These are phyloP conservation scores for Rhinatrema bivittatum DNA, from an alignment of 2,797 vertebrate genomes.

Conservation along the genomic window DNA sequence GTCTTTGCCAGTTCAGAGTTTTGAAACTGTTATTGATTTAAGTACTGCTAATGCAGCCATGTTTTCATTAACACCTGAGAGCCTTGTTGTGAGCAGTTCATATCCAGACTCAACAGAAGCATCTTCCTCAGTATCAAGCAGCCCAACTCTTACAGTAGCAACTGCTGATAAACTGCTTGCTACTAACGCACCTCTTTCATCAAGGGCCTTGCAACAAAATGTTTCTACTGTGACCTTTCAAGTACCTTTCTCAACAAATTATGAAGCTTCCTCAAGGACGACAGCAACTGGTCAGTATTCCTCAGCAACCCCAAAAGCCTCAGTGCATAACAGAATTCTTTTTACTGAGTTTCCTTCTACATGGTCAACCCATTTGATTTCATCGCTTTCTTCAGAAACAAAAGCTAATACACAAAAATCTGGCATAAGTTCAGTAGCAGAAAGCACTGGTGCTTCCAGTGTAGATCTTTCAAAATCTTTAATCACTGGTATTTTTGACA, in stretches of 20 bases:
- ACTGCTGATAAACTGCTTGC: neutral
- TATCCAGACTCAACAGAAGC: too few relatives aligned
- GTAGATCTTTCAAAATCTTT: neutral
- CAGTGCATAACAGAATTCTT: accelerated
- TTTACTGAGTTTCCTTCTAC: neutral
- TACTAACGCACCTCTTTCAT: accelerated
- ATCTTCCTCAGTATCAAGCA: neutral
- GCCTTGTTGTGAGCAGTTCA: neutral
- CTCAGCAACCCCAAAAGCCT: neutral
- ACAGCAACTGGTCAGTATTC: neutral
- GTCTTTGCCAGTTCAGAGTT: too few relatives aligned
- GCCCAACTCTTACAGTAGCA: neutral
- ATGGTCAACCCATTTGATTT: neutral
- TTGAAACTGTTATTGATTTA: neutral
- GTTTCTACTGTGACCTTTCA: neutral
- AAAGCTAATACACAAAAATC: neutral
- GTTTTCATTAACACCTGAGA: too few relatives aligned
- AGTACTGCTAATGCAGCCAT: neutral
- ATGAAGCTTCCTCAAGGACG: too few relatives aligned
- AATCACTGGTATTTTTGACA: neutral
- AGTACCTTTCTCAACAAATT: neutral
- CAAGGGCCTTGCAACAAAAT: neutral
- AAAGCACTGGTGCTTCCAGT: neutral
- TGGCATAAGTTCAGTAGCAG: conserved; percentile 1
- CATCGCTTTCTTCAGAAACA: neutral